Evolutionary conservation across 2,113 vertebrate genomes (phyloP).

Genomic region (Agelaius phoeniceus): DNA sequence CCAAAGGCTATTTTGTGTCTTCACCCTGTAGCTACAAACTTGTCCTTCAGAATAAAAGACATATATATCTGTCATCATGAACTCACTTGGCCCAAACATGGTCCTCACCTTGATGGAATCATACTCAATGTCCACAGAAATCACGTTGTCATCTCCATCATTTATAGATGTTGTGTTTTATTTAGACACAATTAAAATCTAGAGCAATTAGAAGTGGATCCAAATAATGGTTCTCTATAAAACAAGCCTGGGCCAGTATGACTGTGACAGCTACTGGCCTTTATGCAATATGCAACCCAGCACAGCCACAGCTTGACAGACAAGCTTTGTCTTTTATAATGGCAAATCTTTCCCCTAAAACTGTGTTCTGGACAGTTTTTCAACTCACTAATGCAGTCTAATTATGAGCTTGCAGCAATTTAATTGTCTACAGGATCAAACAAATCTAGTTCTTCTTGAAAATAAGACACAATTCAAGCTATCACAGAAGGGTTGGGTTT

Average conservation of each 20-base stretch:
- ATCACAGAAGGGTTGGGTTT: background rate
- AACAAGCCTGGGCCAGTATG: background rate
- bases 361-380: background rate
- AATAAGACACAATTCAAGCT: background rate
- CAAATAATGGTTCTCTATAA: background rate
- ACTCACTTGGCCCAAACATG: background rate
- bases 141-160: background rate
- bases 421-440: background rate
- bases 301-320: slow-evolving; percentile 4
- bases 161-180: background rate
- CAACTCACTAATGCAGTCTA: background rate
- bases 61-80: background rate
- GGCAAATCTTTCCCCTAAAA: slow-evolving; percentile 1
- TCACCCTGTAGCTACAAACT: background rate
- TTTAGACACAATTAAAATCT: slow-evolving; percentile 5
- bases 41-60: background rate
- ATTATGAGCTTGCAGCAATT: background rate
- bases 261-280: background rate
- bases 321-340: slow-evolving; percentile 2
- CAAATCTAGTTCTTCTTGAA: background rate
- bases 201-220: slow-evolving; percentile 23
- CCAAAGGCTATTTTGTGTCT: background rate
- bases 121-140: background rate
- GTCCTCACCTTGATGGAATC: background rate
- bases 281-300: background rate